Percentiles rank a stretch among this genome's conserved stretches.
phyloP scores from a whole-genome alignment of 2,888 invertebrate genomes.

The Aquatica leii region DNA sequence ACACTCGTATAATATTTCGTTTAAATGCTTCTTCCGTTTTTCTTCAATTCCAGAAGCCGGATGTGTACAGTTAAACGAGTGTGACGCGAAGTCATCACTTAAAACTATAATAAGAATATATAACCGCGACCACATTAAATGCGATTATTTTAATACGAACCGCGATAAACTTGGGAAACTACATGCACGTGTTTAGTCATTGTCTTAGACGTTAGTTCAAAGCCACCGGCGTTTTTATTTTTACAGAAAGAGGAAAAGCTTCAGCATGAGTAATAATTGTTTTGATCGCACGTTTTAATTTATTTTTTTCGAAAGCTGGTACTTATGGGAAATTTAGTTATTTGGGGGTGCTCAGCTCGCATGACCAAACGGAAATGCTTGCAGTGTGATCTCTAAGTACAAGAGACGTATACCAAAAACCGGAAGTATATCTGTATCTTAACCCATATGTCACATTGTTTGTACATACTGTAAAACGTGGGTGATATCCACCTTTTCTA shows the following conservation, averaged over 20 bases:
- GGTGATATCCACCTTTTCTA: conserved; percentile 28
- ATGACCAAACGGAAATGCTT: conserved; percentile 58
- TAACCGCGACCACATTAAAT: conserved; percentile 33
- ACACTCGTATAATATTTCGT: conserved; percentile 49
- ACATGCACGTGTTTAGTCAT: conserved; percentile 1
- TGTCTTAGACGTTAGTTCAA: conserved; percentile 4
- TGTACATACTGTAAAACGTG: conserved; percentile 33
- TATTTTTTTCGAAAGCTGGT: conserved; percentile 39
- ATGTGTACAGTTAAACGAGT: conserved; percentile 57
- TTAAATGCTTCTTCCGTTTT: conserved; percentile 60
- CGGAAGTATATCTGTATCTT: conserved; percentile 52
- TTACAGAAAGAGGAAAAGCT: not conserved
- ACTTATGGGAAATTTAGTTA: conserved; percentile 28
- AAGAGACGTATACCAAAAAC: conserved; percentile 35
- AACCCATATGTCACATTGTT: conserved; percentile 54
- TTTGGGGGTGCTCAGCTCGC: conserved; percentile 55
- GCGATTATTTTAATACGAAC: conserved; percentile 29
- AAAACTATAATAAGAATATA: conserved; percentile 37
- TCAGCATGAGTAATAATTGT: not conserved
- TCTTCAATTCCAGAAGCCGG: conserved; percentile 59
- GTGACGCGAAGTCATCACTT: conserved; percentile 60
- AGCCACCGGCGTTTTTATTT: not conserved
- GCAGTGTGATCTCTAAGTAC: conserved; percentile 51
- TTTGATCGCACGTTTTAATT: not conserved
- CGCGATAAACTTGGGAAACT: conserved; percentile 33